A percentile compares a stretch with the other conserved stretches of the same genome.
Conservation (phyloP, 2,113 vertebrate species). For the Pygoscelis adeliae region DNA sequence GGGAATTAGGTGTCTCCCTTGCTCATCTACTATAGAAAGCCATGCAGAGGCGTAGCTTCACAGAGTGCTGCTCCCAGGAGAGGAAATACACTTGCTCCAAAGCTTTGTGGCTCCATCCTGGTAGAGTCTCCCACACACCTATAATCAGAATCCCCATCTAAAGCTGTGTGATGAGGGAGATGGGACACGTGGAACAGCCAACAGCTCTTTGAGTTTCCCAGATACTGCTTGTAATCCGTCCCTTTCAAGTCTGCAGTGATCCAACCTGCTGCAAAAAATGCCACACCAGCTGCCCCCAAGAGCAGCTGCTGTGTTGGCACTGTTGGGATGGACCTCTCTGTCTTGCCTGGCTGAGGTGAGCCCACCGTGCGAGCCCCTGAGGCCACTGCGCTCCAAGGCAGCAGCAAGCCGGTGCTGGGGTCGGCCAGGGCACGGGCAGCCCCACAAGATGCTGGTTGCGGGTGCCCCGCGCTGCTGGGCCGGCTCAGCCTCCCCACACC, state of each 20-base stretch:
- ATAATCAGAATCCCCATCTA: neutral
- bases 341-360: neutral
- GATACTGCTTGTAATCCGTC: neutral
- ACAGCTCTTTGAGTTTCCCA: neutral
- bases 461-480: neutral
- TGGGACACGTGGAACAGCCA: neutral
- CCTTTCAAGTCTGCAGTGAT: neutral
- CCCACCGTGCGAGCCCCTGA: accelerated
- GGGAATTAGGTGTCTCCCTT: neutral
- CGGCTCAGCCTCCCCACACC: neutral
- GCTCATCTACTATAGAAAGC: neutral
- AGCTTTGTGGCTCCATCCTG: neutral
- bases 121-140: neutral
- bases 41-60: neutral
- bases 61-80: neutral
- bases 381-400: neutral
- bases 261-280: neutral
- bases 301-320: neutral
- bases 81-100: neutral
- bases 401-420: neutral
- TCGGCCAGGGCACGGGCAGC: accelerated
- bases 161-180: neutral
- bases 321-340: neutral
- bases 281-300: neutral
- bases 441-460: neutral